phyloP scores from a whole-genome alignment of 2,888 invertebrate species.

The Nematopogon swammerdamellus region DNA sequence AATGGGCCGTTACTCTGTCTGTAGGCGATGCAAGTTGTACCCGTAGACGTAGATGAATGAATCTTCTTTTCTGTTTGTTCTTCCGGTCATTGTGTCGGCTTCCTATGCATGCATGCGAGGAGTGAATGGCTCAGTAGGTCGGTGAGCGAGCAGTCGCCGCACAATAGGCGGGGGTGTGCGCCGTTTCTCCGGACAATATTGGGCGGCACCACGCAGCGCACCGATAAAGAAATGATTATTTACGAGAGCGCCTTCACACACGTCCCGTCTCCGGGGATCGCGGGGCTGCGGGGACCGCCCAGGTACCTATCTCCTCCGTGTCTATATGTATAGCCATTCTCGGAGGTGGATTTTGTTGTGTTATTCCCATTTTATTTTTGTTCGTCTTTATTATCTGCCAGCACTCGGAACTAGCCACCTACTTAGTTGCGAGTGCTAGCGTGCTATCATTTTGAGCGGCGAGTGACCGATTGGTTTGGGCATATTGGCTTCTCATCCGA shows the following conservation, averaged over 20 bases:
- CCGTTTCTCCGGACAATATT: background rate
- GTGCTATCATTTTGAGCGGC: too few species aligned
- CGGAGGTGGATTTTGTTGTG: background rate
- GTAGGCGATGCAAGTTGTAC: too few species aligned
- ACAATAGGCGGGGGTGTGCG: background rate
- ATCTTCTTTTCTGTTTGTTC: background rate
- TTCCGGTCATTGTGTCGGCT: background rate
- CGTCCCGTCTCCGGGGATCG: background rate
- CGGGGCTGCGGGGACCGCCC: background rate
- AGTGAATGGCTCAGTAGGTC: background rate
- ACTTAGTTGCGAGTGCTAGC: too few species aligned
- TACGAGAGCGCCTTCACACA: background rate
- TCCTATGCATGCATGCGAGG: too few species aligned
- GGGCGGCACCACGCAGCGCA: background rate
- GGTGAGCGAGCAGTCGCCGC: background rate
- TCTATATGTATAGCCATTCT: too few species aligned
- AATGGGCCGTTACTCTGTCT: too few species aligned
- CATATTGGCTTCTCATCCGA: too few species aligned
- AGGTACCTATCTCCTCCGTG: background rate
- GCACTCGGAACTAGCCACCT: too few species aligned
- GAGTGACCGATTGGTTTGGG: too few species aligned
- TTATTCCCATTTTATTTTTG: background rate
- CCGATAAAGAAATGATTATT: slow-evolving; percentile 1
- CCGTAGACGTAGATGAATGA: too few species aligned
- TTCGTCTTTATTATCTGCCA: too few species aligned